phyloP scores from a whole-genome alignment of 2,888 invertebrate genomes.

The Mesoligia furuncula region DNA sequence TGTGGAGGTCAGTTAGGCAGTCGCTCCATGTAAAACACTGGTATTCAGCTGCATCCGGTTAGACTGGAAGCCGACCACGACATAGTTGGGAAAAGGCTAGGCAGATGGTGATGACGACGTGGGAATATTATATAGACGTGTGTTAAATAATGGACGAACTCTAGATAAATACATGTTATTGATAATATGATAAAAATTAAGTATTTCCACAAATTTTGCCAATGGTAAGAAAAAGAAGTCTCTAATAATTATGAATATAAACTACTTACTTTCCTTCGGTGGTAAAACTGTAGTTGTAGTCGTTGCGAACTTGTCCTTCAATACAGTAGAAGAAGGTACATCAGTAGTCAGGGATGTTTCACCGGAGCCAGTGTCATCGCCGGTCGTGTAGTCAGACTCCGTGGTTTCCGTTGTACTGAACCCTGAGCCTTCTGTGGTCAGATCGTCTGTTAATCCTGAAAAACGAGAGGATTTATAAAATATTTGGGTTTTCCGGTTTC shows the following conservation, averaged over 20 bases:
- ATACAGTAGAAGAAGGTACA: background rate
- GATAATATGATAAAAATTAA: too few relatives aligned
- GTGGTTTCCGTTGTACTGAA: constrained; percentile 15
- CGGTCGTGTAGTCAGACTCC: constrained; percentile 33
- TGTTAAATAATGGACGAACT: background rate
- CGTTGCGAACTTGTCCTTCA: background rate
- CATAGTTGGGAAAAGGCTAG: too few relatives aligned
- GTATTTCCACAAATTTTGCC: background rate
- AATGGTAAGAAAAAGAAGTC: background rate
- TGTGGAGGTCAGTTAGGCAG: too few relatives aligned
- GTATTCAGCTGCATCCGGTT: too few relatives aligned
- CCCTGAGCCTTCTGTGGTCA: constrained; percentile 41
- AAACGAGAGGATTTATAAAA: background rate
- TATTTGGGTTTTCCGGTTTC: background rate
- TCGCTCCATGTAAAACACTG: too few relatives aligned
- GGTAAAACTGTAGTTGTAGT: constrained; percentile 23
- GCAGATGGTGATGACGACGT: too few relatives aligned
- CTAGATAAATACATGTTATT: background rate
- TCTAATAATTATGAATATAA: background rate
- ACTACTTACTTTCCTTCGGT: constrained; percentile 13
- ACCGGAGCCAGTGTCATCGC: constrained; percentile 25
- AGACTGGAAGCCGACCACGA: too few relatives aligned
- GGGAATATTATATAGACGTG: background rate
- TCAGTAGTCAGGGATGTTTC: constrained; percentile 24
- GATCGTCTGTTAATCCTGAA: constrained; percentile 37